Evolutionary conservation across 23 tunicate genomes (phyloP).

Genomic region (Trididemnum miniatum): DNA sequence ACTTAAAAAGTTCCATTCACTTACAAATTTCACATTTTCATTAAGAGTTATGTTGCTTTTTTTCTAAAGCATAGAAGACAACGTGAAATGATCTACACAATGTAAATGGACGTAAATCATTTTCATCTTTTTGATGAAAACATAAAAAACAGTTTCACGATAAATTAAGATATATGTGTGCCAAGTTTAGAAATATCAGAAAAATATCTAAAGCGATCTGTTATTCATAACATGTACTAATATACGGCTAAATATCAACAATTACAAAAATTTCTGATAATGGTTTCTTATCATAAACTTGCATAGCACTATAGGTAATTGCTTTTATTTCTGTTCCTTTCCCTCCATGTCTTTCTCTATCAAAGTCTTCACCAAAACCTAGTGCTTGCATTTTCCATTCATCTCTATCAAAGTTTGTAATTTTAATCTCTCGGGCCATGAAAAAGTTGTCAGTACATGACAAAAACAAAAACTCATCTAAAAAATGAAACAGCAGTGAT

Average conservation of each 20-base stretch:
- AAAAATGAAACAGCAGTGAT: conserved; percentile 69
- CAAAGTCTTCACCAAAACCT: conserved; percentile 94
- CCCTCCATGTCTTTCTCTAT: conserved; percentile 81
- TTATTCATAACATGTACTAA: no score
- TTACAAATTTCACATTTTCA: no score
- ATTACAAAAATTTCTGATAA: conserved; percentile 78
- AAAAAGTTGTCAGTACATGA: conserved; percentile 81
- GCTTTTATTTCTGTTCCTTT: conserved; percentile 98
- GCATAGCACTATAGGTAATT: conserved; percentile 95
- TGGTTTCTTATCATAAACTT: conserved; percentile 45
- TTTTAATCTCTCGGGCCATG: conserved; percentile 89
- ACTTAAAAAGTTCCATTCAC: no score
- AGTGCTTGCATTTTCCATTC: conserved; percentile 59
- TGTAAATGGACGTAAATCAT: no score
- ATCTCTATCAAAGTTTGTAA: conserved; percentile 66
- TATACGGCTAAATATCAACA: conserved; percentile 93
- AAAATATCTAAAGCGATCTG: no score
- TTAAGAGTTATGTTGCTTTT: no score
- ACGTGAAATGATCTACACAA: no score
- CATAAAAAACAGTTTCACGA: neutral
- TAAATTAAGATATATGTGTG: neutral
- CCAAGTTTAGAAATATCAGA: neutral
- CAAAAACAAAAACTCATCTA: conserved; percentile 83
- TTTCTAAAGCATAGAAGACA: no score
- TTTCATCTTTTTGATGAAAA: neutral